A percentile compares a stretch with the other conserved stretches of the same genome.
phyloP scores from a whole-genome alignment of 2,797 vertebrate genomes.

The Rhinichthys osculus region DNA sequence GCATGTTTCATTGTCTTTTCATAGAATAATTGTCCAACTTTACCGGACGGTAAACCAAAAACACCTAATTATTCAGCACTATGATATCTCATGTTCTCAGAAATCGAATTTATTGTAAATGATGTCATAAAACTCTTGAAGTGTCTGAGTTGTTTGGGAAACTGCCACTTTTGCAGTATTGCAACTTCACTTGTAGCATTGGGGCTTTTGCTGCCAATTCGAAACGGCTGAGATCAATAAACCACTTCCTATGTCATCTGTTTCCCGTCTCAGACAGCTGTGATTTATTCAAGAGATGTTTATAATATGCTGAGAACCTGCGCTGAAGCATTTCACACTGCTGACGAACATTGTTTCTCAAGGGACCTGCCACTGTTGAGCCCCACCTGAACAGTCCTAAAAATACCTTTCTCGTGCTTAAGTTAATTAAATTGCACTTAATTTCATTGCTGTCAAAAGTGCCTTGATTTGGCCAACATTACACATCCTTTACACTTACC shows the following conservation, averaged over 20 bases:
- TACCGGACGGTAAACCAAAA: slow-evolving; percentile 25
- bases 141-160: slow-evolving; percentile 10
- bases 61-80: slow-evolving; percentile 23
- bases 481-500: slow-evolving; percentile 58
- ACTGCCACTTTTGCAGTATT: neutral
- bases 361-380: neutral
- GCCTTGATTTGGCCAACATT: neutral
- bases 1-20: too few relatives aligned
- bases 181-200: slow-evolving; percentile 32
- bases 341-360: neutral
- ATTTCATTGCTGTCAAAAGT: neutral
- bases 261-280: slow-evolving; percentile 55
- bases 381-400: neutral
- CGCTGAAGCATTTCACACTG: neutral
- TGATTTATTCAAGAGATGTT: slow-evolving; percentile 60
- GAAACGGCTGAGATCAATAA: slow-evolving; percentile 39
- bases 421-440: neutral
- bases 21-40: too few relatives aligned
- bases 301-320: slow-evolving; percentile 25
- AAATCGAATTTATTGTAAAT: slow-evolving; percentile 26
- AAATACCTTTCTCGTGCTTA: neutral
- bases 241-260: slow-evolving; percentile 62
- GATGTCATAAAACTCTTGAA: slow-evolving; percentile 9
- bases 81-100: neutral
- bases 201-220: slow-evolving; percentile 22